Evolutionary conservation across 2,888 invertebrate species (phyloP), one percentile per base, ranked within the genome.

Genomic region (Epinotia brunnichana): DNA sequence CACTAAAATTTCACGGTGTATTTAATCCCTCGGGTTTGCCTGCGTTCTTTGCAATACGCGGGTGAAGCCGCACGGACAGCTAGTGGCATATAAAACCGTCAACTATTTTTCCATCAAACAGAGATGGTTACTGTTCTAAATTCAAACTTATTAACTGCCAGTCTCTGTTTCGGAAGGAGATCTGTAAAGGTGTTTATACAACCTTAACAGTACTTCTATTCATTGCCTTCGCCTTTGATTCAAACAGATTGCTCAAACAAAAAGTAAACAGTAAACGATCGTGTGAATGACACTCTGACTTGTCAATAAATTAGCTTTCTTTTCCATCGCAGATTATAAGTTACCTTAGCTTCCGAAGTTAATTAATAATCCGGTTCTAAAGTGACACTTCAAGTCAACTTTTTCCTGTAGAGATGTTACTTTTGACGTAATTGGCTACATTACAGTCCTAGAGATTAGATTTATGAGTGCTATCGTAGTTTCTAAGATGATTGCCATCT

Each of bases 271-370:
- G 13, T 35, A 21, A 19, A 51, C n/a, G 17, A 15, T 44, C 60
- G 41, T 75, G 75, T 76, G 78, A 78, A 79, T 78, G 77, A 79
- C 76, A 74, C 70, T 64, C 29, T 9, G 62, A 19, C 66, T 24
- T 72, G 73, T 76, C 80, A 81, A 85, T 83, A 81, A 80, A 82
- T 83, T 77, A 77, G 78, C 84, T 85, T 84, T 85, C 85, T 82
- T 83, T 82, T 83, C 83, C 70, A 53, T 61, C 67, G 61, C 60
- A 57, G 66, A 56, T 62, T 63, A 67, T 74, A 73, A 77, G 72
- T 72, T 60, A 73, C 70, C 57, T 53, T 68, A 59, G 74, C 77
- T 80, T 79, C 79, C 78, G 76, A 77, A 75, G 77, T 74, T 75
- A 76, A 80, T 80, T 78, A 79, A 77, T 77, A 74, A 78, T 75